Conservation (phyloP, 2,888 invertebrate species). For the Tenthredo notha region DNA sequence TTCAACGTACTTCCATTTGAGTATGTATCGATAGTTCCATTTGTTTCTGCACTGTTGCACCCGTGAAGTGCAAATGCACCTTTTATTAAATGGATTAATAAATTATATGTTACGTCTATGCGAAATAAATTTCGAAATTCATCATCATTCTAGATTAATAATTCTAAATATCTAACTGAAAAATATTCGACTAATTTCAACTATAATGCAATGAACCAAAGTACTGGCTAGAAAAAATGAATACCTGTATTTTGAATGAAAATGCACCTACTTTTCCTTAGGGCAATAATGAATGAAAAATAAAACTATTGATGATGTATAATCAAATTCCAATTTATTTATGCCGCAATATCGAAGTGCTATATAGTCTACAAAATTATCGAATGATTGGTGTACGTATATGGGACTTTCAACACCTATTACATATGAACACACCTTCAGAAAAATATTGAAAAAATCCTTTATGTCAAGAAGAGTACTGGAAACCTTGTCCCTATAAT, state of each 20-base stretch:
- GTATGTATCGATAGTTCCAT: slow-evolving; percentile 11
- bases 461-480: no score
- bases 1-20: slow-evolving; percentile 14
- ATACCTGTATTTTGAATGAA: background rate
- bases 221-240: background rate
- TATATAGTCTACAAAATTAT: background rate
- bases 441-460: no score
- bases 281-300: background rate
- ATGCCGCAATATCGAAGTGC: background rate
- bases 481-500: no score
- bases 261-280: background rate
- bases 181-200: background rate
- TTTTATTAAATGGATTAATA: background rate
- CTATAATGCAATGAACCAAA: background rate
- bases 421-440: no score
- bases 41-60: slow-evolving; percentile 7
- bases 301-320: background rate
- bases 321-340: background rate
- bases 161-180: background rate
- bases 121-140: background rate
- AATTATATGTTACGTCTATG: background rate
- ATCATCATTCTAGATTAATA: background rate
- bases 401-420: no score
- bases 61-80: background rate
- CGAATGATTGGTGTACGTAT: background rate